These are phyloP conservation scores for Furcifer pardalis DNA, from an alignment of 2,797 vertebrate species.

Conservation along the genomic window DNA sequence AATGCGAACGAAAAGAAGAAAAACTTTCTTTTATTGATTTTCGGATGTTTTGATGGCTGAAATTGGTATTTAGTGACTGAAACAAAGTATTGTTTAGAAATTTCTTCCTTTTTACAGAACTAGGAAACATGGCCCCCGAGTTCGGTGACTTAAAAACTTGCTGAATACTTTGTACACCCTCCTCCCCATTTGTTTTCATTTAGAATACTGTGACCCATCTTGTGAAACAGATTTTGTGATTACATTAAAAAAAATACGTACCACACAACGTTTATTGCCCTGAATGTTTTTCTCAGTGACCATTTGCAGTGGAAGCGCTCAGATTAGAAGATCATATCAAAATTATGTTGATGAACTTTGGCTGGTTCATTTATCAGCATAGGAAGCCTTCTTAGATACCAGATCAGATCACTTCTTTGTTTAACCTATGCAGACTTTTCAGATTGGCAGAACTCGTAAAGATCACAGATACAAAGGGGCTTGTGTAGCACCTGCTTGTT, in stretches of 20 bases:
- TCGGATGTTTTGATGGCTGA: not conserved
- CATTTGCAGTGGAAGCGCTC: not conserved
- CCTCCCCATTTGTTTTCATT: not conserved
- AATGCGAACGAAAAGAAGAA: not conserved
- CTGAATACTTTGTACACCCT: not conserved
- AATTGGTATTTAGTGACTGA: not conserved
- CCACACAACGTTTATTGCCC: too few species aligned
- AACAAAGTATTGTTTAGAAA: not conserved
- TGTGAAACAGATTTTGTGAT: not conserved
- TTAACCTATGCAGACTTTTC: not conserved
- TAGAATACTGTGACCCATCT: not conserved
- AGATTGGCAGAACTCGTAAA: not conserved
- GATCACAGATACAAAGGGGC: not conserved
- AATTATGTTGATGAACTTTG: not conserved
- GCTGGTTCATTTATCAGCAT: not conserved
- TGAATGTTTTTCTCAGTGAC: too few species aligned
- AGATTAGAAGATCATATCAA: not conserved
- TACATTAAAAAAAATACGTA: too few species aligned
- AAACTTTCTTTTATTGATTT: not conserved
- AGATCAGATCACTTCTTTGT: not conserved
- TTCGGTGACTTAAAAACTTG: not conserved
- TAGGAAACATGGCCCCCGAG: not conserved
- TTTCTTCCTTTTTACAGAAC: too few species aligned
- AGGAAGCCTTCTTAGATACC: not conserved
- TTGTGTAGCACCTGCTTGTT: not conserved